Conservation (phyloP, 2,797 vertebrate genomes). For the Ammospiza maritima region DNA sequence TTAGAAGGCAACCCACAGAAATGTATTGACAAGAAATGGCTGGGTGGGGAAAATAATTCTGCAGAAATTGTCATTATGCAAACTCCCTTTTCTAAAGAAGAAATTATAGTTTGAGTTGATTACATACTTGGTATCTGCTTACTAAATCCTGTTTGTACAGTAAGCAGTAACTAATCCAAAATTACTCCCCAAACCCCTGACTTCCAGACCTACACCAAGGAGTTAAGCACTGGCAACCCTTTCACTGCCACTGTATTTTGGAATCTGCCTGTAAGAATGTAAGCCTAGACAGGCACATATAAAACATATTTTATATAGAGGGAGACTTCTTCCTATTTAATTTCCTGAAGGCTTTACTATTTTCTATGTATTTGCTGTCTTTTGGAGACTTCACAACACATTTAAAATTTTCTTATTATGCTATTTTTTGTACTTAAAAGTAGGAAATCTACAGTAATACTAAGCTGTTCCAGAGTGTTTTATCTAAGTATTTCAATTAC, state of each 20-base stretch:
- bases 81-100: not conserved
- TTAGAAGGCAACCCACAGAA: not conserved
- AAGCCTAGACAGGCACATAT: rapidly evolving
- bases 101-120: not conserved
- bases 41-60: not conserved
- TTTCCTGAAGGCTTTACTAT: not conserved
- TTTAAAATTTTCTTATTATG: not conserved
- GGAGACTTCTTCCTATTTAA: not conserved
- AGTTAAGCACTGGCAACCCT: not conserved
- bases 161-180: not conserved
- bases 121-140: not conserved
- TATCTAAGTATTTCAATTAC: not conserved
- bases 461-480: not conserved
- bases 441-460: not conserved
- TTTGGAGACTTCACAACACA: not conserved
- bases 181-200: not conserved
- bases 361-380: not conserved
- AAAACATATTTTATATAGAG: not conserved
- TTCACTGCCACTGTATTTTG: not conserved
- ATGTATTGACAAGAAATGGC: not conserved
- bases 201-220: not conserved
- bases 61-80: not conserved
- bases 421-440: not conserved
- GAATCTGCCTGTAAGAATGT: not conserved
- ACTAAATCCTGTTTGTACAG: not conserved